Evolutionary conservation across 2,888 invertebrate species (phyloP), one percentile per base, ranked within the genome.

Genomic region (Mechanitis messenoides): DNA sequence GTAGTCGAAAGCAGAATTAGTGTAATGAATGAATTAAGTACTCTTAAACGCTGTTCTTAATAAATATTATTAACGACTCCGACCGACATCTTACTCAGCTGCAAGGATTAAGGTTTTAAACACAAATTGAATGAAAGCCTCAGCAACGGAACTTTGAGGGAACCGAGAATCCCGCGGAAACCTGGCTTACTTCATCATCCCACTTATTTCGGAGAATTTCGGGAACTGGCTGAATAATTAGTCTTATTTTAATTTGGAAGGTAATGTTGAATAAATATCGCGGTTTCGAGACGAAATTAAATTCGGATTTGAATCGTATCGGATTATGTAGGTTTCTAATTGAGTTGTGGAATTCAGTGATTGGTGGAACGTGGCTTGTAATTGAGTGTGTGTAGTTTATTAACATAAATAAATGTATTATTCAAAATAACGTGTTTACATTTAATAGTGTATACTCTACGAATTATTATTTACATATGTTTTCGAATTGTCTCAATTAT

Each of bases 81-180:
- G 66, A 55, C 62, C 63, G 64, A 62, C 66, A 69, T 68, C 69
- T 70, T 69, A 68, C 69, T 71, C 71, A 65, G 63, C 68, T 63
- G 55, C 60, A 69, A 67, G 78, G 80, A 79, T 80, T 81, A 81
- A 72, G 76, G 79, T 76, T 80, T 50, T 80, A 74, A 77, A 83
- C 81, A 79, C 79, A 84, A 85, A 84, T 84, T 83, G 79, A 82
- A 83, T 76, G 76, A 79, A 77, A 81, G 77, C 80, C 78, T 73
- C 69, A 54, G 69, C 74, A 75, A 79, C 76, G 78, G 78, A 83
- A 80, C 76, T 82, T 78, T 69, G 74, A 71, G 66, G 75, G 68
- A 71, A 69, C 68, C 68, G 68, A 67, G 68, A 68, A 70, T 71
- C 72, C 69, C 65, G 67, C 71, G 70, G 69, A 71, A 72, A 71